phyloP scores from a whole-genome alignment of 2,797 vertebrate genomes.

The Phylloscopus collybita region DNA sequence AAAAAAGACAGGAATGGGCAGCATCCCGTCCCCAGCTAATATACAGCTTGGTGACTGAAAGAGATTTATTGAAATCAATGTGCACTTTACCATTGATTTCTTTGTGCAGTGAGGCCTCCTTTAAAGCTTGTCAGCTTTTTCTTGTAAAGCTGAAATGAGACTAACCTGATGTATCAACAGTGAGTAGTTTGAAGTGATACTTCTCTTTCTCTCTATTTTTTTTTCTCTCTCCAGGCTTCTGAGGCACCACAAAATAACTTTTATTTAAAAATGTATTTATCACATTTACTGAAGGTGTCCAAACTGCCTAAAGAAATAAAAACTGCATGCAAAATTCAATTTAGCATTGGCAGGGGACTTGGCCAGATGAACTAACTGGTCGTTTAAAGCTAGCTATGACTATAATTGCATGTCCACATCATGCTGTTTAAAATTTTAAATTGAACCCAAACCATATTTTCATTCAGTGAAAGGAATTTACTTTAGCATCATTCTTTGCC shows the following conservation, averaged over 20 bases:
- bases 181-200: neutral
- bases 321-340: neutral
- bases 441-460: neutral
- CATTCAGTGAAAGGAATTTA: neutral
- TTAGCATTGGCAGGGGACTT: neutral
- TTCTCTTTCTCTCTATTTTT: neutral
- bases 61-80: slow-evolving; percentile 31
- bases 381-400: neutral
- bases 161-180: slow-evolving; percentile 3
- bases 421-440: neutral
- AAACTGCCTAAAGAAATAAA: neutral
- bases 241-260: neutral
- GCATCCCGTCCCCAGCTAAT: neutral
- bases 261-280: slow-evolving; percentile 10
- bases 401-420: neutral
- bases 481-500: neutral
- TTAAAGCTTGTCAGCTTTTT: slow-evolving; percentile 32
- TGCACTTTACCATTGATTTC: slow-evolving; percentile 30
- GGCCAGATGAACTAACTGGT: neutral
- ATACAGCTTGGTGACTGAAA: neutral
- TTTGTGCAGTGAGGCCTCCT: neutral
- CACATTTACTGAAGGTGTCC: neutral
- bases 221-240: neutral
- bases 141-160: slow-evolving; percentile 21
- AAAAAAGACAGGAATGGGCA: neutral